Conservation (phyloP, 2,888 invertebrate genomes). For the Dusona sp. region DNA sequence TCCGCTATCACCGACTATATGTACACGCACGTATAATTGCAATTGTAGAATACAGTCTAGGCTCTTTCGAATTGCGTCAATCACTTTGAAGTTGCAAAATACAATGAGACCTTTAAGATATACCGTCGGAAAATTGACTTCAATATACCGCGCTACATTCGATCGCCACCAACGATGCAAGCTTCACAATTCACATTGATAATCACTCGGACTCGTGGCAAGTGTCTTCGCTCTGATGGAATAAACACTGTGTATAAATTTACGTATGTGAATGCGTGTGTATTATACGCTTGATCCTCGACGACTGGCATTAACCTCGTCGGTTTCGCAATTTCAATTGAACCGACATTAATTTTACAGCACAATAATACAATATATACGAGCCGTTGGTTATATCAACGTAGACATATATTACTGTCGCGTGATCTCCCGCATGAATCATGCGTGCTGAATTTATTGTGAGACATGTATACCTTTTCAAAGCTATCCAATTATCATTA, state of each 20-base stretch:
- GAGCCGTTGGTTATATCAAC: conserved; percentile 21
- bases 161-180: conserved; percentile 52
- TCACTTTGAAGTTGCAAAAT: conserved; percentile 68
- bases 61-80: conserved; percentile 65
- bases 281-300: conserved; percentile 23
- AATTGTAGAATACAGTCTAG: conserved; percentile 25
- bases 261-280: conserved; percentile 19
- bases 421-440: conserved; percentile 53
- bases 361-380: conserved; percentile 44
- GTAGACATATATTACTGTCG: conserved; percentile 31
- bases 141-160: conserved; percentile 47
- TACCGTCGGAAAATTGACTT: conserved; percentile 49
- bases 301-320: conserved; percentile 65
- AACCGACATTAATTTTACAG: conserved; percentile 60
- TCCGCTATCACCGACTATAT: conserved; percentile 20
- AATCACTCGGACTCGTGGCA: conserved; percentile 64
- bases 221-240: conserved; percentile 60
- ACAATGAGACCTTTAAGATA: conserved; percentile 70
- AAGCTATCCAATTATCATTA: conserved; percentile 21
- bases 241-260: conserved; percentile 62
- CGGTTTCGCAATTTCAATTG: conserved; percentile 65
- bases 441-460: conserved; percentile 53
- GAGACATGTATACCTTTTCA: not conserved
- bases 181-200: conserved; percentile 65
- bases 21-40: conserved; percentile 29